Percentiles rank a stretch among this genome's conserved stretches.
Conservation (phyloP, 1,140 invertebrate species). For the Laupala kohalensis region DNA sequence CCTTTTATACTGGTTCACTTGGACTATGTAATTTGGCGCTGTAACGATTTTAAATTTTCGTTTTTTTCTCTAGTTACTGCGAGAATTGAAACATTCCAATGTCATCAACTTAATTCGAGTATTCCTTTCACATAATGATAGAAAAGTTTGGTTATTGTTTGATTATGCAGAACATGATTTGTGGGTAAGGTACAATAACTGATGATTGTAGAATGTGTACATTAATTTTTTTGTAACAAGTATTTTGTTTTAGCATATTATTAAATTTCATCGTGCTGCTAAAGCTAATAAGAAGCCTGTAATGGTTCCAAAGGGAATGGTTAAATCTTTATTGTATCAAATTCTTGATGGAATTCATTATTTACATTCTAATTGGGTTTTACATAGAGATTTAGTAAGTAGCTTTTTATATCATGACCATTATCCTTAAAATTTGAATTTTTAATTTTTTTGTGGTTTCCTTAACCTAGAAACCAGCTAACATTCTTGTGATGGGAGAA, state of each 20-base stretch:
- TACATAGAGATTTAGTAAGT: slow-evolving; percentile 91
- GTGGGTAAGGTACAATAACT: slow-evolving; percentile 48
- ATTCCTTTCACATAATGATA: slow-evolving; percentile 91
- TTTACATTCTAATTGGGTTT: slow-evolving; percentile 98
- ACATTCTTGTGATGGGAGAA: slow-evolving; percentile 99
- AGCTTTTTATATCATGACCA: neutral
- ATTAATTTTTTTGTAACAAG: neutral
- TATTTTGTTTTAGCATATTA: slow-evolving; percentile 67
- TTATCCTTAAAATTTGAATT: neutral
- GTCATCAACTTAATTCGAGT: slow-evolving; percentile 95
- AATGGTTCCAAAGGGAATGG: slow-evolving; percentile 93
- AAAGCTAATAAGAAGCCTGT: slow-evolving; percentile 97
- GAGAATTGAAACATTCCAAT: slow-evolving; percentile 96
- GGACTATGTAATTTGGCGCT: neutral
- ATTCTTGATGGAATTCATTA: slow-evolving; percentile 99
- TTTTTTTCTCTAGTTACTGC: slow-evolving; percentile 60
- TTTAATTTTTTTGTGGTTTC: neutral
- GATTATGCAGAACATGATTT: slow-evolving; percentile 99
- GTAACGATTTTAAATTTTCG: neutral
- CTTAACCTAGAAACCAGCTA: slow-evolving; percentile 81
- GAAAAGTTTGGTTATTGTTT: slow-evolving; percentile 96
- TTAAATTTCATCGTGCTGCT: slow-evolving; percentile 96
- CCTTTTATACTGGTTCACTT: neutral
- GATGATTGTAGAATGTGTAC: neutral
- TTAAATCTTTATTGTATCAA: slow-evolving; percentile 96